These are phyloP conservation scores for Drosophila mauritiana DNA, from an alignment of 1,140 invertebrate genomes.

Conservation along the genomic window DNA sequence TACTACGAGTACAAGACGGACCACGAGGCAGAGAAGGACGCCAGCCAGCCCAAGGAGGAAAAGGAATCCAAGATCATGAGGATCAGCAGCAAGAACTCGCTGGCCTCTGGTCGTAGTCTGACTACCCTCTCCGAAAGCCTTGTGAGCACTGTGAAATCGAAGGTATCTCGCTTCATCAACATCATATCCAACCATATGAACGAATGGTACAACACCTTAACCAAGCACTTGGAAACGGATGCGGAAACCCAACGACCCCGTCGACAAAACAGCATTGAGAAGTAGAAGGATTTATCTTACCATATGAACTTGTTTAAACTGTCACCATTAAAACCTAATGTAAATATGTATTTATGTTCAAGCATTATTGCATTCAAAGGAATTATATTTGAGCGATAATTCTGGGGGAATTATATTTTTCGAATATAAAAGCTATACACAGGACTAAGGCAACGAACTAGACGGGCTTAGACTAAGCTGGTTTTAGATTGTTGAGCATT, in stretches of 20 bases:
- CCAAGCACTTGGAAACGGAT: slow-evolving; percentile 62
- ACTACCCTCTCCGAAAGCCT: slow-evolving; percentile 48
- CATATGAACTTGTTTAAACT: background rate
- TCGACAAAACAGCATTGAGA: slow-evolving; percentile 26
- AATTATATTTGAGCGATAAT: slow-evolving; percentile 29
- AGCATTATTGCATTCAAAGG: slow-evolving; percentile 1
- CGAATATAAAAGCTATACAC: slow-evolving; percentile 13
- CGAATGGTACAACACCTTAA: slow-evolving; percentile 77
- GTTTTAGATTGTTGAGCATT: slow-evolving; percentile 6
- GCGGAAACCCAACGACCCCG: background rate
- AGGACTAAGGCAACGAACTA: slow-evolving; percentile 13
- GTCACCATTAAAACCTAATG: slow-evolving; percentile 27
- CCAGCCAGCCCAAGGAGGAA: slow-evolving; percentile 1
- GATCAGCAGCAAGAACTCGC: slow-evolving; percentile 21
- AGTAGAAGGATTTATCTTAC: slow-evolving; percentile 19
- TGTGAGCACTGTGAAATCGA: slow-evolving; percentile 65
- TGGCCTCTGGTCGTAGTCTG: background rate
- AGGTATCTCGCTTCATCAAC: slow-evolving; percentile 66
- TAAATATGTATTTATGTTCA: slow-evolving; percentile 71
- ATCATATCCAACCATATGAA: slow-evolving; percentile 72
- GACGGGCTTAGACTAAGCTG: slow-evolving; percentile 21
- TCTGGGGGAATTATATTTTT: slow-evolving; percentile 10
- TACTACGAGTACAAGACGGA: slow-evolving; percentile 63
- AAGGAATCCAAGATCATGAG: slow-evolving; percentile 62
- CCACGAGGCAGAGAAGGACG: background rate